Base-by-base conservation (phyloP, 2,888 invertebrate genomes). In the Pilophorus perplexus region DNA sequence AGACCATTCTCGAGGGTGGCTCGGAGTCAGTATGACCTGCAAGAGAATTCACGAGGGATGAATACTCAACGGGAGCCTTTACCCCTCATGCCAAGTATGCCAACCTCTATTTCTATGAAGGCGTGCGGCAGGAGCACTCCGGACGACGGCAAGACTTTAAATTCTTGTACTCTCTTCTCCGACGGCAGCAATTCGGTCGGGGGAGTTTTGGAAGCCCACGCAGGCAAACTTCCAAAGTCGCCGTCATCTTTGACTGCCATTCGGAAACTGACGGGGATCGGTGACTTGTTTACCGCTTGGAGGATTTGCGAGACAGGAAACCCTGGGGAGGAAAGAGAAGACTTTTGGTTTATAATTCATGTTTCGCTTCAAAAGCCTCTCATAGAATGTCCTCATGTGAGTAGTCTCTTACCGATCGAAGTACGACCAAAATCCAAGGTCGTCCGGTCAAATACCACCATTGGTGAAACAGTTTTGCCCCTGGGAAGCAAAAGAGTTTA, bases 381-480 rank as follows among this genome's bases (percentile, higher is more conserved):
- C 46, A 46, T 12, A 46, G 46, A 16, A n/a, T n/a, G 20, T 18
- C 2, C 12, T 20, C 18, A 20, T 14, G 20, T n/a, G 23, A 50
- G 22, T 10, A 10, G 3, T 38, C 33, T 8, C 40, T 52, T 23
- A 50, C 64, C 64, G 20, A 64, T 52, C 4, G 52, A n/a, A 12
- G 54, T 22, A 3, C 16, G 14, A 8, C 64, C 64, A 40, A 64
- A 64, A 37, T 64, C 64, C 10, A 64, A 23, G 27, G 10, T 23
- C 12, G 16, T 64, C 16, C 20, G 28, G 18, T 64, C 64, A 42
- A 64, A 64, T 8, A 27, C 54, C n/a, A 64, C 20, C 42, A 52
- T 23, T n/a, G 64, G 64, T 5, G 52, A 28, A 14, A 64, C 64
- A 14, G 40, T 38, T 64, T 54, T 64, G 23, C 64, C 64, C 25